phyloP scores from a whole-genome alignment of 1,140 invertebrate genomes.

The Ceratitis capitata region DNA sequence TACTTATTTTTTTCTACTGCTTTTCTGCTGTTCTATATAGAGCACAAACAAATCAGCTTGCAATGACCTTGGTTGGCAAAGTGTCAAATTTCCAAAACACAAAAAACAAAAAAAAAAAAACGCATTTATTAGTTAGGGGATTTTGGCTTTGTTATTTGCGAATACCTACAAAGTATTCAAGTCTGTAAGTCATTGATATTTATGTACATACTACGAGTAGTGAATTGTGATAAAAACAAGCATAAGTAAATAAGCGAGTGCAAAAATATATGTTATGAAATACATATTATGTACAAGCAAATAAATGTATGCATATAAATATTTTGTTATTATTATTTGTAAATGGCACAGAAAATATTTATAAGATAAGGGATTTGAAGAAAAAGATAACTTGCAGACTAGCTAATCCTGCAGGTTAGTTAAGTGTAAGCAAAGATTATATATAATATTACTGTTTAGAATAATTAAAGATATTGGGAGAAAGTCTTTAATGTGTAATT shows the following conservation, averaged over 20 bases:
- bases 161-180: slow-evolving; percentile 24
- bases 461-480: no score
- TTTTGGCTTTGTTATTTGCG: not conserved
- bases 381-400: not conserved
- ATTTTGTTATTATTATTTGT: not conserved
- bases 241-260: not conserved
- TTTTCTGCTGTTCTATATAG: no score
- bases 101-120: no score
- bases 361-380: no score
- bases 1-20: not conserved
- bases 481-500: no score
- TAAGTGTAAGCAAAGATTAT: no score
- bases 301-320: not conserved
- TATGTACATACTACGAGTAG: not conserved
- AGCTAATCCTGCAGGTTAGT: not conserved
- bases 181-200: not conserved
- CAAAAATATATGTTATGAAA: not conserved
- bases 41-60: not conserved
- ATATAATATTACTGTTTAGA: no score
- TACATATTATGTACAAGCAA: not conserved
- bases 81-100: slow-evolving; percentile 37
- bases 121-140: not conserved
- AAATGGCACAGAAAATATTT: not conserved
- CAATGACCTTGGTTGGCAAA: slow-evolving; percentile 30
- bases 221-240: not conserved